Percentiles rank a stretch among this genome's conserved stretches.
These are phyloP conservation scores for western clawed frog (Xenopus tropicalis) DNA, from an alignment of 2,113 vertebrate species.

Conservation along the genomic window DNA sequence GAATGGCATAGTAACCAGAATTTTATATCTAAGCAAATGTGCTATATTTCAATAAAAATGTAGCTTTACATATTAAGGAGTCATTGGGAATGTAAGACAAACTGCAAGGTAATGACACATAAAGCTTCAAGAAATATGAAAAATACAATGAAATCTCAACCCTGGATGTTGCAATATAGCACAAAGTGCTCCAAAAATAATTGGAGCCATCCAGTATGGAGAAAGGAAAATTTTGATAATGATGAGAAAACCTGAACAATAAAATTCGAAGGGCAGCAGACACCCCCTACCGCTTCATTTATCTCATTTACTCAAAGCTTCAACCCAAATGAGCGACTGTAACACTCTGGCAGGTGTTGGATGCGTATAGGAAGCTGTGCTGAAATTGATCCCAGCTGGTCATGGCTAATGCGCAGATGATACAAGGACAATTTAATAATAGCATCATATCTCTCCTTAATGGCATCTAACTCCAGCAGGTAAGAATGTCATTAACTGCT, in stretches of 20 bases:
- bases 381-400: constrained; percentile 41
- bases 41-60: no score
- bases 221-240: constrained; percentile 19
- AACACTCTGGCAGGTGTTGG: constrained; percentile 32
- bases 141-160: no score
- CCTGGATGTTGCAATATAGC: neutral
- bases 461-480: constrained; percentile 11
- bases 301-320: constrained; percentile 31
- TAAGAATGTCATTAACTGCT: constrained; percentile 2
- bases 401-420: constrained; percentile 27
- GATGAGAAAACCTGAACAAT: constrained; percentile 32
- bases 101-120: no score
- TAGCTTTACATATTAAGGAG: no score
- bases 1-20: no score
- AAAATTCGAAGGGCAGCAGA: constrained; percentile 22
- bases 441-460: constrained; percentile 13
- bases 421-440: constrained; percentile 31
- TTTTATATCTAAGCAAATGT: no score
- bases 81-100: no score
- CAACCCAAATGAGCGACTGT: constrained; percentile 12
- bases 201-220: neutral
- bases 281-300: constrained; percentile 30
- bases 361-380: constrained; percentile 31
- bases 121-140: no score
- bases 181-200: neutral